These are phyloP conservation scores for Alectura lathami DNA, from an alignment of 2,113 vertebrate species.

Conservation along the genomic window DNA sequence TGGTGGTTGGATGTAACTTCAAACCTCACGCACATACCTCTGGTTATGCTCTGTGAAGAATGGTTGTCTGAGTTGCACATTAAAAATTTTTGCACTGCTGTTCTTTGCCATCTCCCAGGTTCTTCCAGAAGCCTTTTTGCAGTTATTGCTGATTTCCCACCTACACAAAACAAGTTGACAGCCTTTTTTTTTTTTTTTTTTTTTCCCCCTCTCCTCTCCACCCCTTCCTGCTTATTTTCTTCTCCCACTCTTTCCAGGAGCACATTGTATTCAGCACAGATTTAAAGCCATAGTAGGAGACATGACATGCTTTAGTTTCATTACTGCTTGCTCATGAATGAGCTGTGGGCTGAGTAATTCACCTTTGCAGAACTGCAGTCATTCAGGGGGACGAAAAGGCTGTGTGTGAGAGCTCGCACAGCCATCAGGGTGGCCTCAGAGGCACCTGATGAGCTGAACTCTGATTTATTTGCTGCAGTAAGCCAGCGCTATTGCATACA, in stretches of 20 bases:
- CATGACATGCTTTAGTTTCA: background rate
- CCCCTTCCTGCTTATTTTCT: background rate
- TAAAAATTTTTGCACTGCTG: background rate
- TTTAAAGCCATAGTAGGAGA: background rate
- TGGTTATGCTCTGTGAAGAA: background rate
- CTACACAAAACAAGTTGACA: background rate
- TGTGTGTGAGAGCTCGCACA: background rate
- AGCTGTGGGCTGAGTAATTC: background rate
- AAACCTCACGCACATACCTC: background rate
- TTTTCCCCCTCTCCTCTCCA: background rate
- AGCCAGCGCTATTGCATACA: background rate
- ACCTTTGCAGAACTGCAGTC: background rate
- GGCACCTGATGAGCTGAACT: background rate
- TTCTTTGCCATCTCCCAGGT: background rate
- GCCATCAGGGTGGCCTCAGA: background rate
- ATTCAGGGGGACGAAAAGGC: background rate
- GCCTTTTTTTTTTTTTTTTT: background rate
- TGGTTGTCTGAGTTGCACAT: background rate
- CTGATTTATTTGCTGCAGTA: background rate
- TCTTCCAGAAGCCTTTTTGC: background rate
- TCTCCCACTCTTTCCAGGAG: background rate
- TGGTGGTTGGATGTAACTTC: background rate
- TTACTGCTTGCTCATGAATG: background rate
- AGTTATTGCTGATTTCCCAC: background rate
- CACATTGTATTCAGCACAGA: background rate